Conservation (phyloP, 2,797 vertebrate genomes). For the Vultur gryphus region DNA sequence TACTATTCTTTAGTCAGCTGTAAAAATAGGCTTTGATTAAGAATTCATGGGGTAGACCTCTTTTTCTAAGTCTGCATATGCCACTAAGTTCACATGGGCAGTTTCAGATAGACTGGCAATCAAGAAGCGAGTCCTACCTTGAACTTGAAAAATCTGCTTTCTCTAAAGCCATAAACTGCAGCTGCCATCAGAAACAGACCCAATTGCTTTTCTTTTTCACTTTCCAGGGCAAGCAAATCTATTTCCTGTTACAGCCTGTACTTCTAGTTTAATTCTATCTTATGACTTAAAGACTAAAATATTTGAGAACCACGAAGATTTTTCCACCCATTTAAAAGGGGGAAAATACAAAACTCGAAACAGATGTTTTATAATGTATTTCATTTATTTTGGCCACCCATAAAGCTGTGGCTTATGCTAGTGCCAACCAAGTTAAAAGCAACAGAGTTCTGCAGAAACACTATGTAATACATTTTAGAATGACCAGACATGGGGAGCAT, state of each 20-base stretch:
- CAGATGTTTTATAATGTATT: conserved; percentile 49
- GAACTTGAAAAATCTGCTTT: conserved; percentile 16
- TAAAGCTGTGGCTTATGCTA: conserved; percentile 28
- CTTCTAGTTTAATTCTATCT: conserved; percentile 36
- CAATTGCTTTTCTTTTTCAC: conserved; percentile 1
- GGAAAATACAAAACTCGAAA: neutral
- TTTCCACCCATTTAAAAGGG: conserved; percentile 13
- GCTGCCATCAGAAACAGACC: conserved; percentile 38
- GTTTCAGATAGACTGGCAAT: neutral
- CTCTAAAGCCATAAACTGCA: conserved; percentile 8
- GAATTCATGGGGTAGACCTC: neutral
- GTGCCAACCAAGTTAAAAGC: conserved; percentile 33
- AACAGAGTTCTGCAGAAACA: conserved; percentile 16
- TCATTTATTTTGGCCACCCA: conserved; percentile 45
- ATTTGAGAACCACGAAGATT: conserved; percentile 41
- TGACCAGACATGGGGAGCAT: neutral
- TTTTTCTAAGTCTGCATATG: neutral
- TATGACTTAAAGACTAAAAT: conserved; percentile 56
- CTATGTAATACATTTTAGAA: neutral
- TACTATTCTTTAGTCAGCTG: neutral
- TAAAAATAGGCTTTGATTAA: conserved; percentile 15
- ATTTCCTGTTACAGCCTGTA: conserved; percentile 28
- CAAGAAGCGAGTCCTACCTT: conserved; percentile 8
- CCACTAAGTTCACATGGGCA: neutral
- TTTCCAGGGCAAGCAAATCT: conserved; percentile 33